Percentiles rank a stretch among this genome's conserved stretches.
These are phyloP conservation scores for Lethenteron reissneri DNA, from an alignment of 2,113 vertebrate genomes.

Conservation along the genomic window DNA sequence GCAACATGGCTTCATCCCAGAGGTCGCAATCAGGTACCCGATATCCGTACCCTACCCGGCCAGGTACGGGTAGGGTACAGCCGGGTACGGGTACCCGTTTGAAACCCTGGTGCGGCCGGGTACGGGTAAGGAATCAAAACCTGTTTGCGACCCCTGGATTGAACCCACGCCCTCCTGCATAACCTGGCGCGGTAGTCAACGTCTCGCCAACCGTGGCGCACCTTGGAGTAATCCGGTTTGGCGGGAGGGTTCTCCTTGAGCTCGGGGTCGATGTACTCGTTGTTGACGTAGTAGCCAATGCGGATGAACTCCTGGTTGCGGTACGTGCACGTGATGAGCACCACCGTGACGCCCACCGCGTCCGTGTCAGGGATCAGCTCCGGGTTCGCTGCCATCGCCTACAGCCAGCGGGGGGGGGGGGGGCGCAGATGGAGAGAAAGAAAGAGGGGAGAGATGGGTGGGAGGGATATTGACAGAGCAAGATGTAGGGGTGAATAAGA, in stretches of 20 bases:
- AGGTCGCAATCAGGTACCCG: too few species aligned
- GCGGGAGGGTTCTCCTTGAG: conserved; percentile 55
- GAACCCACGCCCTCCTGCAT: too few species aligned
- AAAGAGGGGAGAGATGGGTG: not conserved
- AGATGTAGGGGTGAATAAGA: not conserved
- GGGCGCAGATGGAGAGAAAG: not conserved
- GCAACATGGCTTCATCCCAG: too few species aligned
- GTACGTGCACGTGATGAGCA: conserved; percentile 71
- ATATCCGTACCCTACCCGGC: too few species aligned
- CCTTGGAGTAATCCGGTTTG: conserved; percentile 63
- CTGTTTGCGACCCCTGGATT: too few species aligned
- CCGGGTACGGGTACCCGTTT: too few species aligned
- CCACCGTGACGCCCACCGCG: conserved; percentile 64
- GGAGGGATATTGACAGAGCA: not conserved
- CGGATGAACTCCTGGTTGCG: conserved; percentile 65
- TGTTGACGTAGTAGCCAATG: conserved; percentile 77
- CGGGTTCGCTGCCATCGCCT: conserved; percentile 59
- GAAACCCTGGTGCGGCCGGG: too few species aligned
- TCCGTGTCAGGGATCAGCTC: conserved; percentile 60
- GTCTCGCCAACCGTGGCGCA: conserved; percentile 12
- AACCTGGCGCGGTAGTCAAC: too few species aligned
- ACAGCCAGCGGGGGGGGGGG: conserved; percentile 8
- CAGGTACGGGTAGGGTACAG: too few species aligned
- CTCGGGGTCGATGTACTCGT: conserved; percentile 56
- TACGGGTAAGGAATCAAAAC: too few species aligned